Evolutionary conservation across 2,888 invertebrate species (phyloP).

Genomic region (Neoscelio sp.): DNA sequence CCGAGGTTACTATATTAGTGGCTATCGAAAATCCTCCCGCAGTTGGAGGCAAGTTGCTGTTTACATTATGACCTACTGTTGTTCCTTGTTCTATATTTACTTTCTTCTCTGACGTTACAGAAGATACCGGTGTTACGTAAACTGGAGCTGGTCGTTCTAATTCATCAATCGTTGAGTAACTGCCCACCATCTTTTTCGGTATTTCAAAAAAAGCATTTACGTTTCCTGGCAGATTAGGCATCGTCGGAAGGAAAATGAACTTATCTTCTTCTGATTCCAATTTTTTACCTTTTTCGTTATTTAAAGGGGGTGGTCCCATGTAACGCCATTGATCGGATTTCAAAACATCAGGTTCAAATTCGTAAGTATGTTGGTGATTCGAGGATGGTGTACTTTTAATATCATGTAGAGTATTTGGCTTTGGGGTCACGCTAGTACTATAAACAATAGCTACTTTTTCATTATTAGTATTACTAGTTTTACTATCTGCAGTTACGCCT

Average conservation of each 20-base stretch:
- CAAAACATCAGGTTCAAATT: conserved; percentile 69
- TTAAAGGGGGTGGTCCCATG: conserved; percentile 78
- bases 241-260: conserved; percentile 68
- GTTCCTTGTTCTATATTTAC: conserved; percentile 32
- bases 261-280: conserved; percentile 21
- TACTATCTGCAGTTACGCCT: conserved; percentile 14
- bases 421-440: conserved; percentile 72
- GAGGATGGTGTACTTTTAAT: conserved; percentile 73
- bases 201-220: conserved; percentile 45
- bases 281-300: conserved; percentile 14
- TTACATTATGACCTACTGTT: conserved; percentile 1
- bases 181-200: conserved; percentile 49
- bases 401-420: conserved; percentile 69
- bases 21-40: conserved; percentile 39
- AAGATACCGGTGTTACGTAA: conserved; percentile 75
- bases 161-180: conserved; percentile 36
- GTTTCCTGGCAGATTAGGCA: conserved; percentile 48
- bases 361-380: conserved; percentile 66
- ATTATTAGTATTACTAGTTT: conserved; percentile 26
- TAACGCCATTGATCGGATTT: conserved; percentile 82
- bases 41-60: conserved; percentile 38
- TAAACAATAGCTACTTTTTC: conserved; percentile 71
- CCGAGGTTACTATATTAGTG: conserved; percentile 71
- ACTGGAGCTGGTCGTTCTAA: conserved; percentile 68
- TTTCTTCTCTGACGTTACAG: conserved; percentile 49